These are phyloP conservation scores for Gymnobelideus leadbeateri DNA, from an alignment of 2,113 vertebrate species.

Conservation along the genomic window DNA sequence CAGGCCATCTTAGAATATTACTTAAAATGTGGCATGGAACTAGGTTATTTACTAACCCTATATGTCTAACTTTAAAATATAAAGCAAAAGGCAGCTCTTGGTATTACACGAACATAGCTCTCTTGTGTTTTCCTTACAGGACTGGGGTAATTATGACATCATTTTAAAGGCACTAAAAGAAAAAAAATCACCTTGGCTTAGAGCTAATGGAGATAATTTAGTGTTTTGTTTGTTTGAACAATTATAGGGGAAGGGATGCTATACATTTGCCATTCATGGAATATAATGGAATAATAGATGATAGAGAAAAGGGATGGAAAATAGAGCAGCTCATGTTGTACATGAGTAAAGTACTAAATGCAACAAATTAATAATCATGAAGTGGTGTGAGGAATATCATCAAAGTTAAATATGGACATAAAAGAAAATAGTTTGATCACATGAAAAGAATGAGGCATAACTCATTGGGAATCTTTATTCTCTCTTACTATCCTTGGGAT, in stretches of 20 bases:
- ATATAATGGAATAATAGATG: not conserved
- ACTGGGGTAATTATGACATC: not conserved
- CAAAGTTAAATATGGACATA: not conserved
- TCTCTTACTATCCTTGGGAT: not conserved
- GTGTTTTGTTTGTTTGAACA: not conserved
- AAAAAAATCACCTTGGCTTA: not conserved
- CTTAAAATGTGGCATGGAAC: not conserved
- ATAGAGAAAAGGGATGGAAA: not conserved
- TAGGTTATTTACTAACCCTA: not conserved
- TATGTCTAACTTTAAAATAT: not conserved
- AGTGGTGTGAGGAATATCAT: not conserved
- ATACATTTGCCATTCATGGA: not conserved
- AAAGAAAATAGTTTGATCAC: not conserved
- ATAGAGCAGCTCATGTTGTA: not conserved
- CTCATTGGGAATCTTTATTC: not conserved
- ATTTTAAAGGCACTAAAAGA: not conserved
- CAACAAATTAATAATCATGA: not conserved
- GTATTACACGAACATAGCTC: not conserved
- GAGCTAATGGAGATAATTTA: not conserved
- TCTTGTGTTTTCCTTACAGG: not conserved
- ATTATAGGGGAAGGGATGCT: not conserved
- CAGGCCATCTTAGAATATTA: not conserved
- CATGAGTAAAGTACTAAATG: not conserved
- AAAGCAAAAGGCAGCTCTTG: not conserved
- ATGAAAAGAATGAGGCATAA: not conserved